phyloP scores from a whole-genome alignment of 2,797 vertebrate species.

The Natrix natrix region DNA sequence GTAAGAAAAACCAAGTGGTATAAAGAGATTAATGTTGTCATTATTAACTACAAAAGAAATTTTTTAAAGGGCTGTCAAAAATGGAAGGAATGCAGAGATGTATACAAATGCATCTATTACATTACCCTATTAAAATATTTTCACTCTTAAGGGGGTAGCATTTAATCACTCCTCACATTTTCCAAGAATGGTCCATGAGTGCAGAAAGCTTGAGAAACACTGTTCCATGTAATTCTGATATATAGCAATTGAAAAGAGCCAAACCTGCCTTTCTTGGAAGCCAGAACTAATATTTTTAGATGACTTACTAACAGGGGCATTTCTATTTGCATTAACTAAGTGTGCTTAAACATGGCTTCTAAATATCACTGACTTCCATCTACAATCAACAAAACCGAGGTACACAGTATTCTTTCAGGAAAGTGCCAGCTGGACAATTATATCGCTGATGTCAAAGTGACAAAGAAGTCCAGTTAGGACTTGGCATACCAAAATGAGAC shows the following conservation, averaged over 20 bases:
- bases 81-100: background rate
- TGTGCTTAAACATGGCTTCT: background rate
- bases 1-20: background rate
- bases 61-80: background rate
- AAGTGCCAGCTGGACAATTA: background rate
- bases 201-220: background rate
- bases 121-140: background rate
- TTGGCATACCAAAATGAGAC: background rate
- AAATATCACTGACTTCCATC: background rate
- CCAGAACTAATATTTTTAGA: background rate
- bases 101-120: background rate
- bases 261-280: background rate
- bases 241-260: background rate
- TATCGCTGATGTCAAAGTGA: background rate
- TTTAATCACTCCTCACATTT: background rate
- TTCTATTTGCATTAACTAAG: background rate
- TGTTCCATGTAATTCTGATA: background rate
- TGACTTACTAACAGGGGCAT: background rate
- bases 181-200: background rate
- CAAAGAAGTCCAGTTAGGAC: background rate
- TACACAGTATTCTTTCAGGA: background rate
- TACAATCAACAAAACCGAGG: background rate
- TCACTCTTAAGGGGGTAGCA: background rate
- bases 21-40: background rate
- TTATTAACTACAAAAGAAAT: background rate